These are phyloP conservation scores for Emys orbicularis DNA, from an alignment of 2,797 vertebrate species.

Conservation along the genomic window DNA sequence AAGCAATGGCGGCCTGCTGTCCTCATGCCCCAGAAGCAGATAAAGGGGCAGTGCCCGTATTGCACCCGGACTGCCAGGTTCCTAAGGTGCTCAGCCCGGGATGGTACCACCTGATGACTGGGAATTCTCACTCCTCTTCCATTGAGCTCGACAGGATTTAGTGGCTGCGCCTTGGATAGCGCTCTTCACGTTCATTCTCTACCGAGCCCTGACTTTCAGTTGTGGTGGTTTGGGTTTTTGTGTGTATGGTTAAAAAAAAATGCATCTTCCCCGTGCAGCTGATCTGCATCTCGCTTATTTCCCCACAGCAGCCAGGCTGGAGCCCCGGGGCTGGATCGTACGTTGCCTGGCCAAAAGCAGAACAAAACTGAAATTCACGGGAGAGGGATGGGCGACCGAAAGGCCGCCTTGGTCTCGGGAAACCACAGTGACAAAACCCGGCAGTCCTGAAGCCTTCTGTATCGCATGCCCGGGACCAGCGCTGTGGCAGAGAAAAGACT, in stretches of 20 bases:
- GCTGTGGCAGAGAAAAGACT: neutral
- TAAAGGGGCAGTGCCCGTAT: neutral
- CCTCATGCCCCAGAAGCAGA: neutral
- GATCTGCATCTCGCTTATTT: neutral
- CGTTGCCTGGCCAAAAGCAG: neutral
- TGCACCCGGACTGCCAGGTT: neutral
- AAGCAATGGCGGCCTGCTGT: neutral
- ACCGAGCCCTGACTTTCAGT: neutral
- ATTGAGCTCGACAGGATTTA: neutral
- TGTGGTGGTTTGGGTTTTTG: neutral
- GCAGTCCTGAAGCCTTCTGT: neutral
- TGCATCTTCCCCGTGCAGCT: neutral
- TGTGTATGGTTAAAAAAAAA: neutral
- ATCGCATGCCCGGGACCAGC: neutral
- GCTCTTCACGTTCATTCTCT: neutral
- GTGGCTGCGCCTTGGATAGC: rapidly evolving
- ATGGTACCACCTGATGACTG: too few relatives aligned
- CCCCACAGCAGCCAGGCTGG: neutral
- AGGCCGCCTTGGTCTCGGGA: neutral
- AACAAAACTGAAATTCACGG: neutral
- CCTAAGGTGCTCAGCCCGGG: too few relatives aligned
- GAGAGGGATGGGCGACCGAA: neutral
- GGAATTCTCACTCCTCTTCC: neutral
- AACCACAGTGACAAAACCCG: neutral
- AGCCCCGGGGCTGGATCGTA: neutral